Evolutionary conservation across 2,888 invertebrate species (phyloP), one percentile per base, ranked within the genome.

Genomic region (Melolontha melolontha): DNA sequence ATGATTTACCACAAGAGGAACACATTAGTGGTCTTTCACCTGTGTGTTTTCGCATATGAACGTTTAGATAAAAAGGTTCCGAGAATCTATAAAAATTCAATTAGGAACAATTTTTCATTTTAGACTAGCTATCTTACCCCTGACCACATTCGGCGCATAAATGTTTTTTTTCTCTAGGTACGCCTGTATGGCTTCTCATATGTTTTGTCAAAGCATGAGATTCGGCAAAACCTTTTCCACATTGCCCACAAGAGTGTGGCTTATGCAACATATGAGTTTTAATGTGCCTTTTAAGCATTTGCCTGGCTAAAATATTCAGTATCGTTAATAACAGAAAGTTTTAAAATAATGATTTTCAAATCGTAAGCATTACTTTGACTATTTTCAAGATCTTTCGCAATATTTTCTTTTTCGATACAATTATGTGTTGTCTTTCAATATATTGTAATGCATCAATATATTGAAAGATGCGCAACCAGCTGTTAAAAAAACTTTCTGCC

Each of bases 191-290:
- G 2, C 84, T 84, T 69, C 85, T 84, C 70, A 78, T 74, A 78
- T 88, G 88, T 0, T 87, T 80, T 0, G 83, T 82, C 72, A 88
- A 76, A 40, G 87, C 86, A 76, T 84, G 85, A 71, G 81, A 80
- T 78, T 88, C 88, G 0, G 85, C 81, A 79, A 87, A 88, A 49
- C 83, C 79, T 74, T 87, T 86, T 55, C 80, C 82, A 77, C 88
- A 88, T 40, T 76, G 71, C 34, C 79, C 82, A 75, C 88, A 88
- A 65, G 84, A 71, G 76, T 85, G 85, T 10, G 85, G 85, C 78
- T 86, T 87, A 50, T 81, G 77, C 55, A 83, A 75, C 85, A 87
- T 86, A 79, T 88, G 88, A 0, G 85, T 84, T 54, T 84, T 82
- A 6, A 87, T 79, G 78, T 88, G 88, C 0, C 88, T 83, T 2